A percentile compares a stretch with the other conserved stretches of the same genome.
These are phyloP conservation scores for Theonella swinhoei DNA, from an alignment of 37 sponge, comb jelly and placozoan genomes.

Conservation along the genomic window DNA sequence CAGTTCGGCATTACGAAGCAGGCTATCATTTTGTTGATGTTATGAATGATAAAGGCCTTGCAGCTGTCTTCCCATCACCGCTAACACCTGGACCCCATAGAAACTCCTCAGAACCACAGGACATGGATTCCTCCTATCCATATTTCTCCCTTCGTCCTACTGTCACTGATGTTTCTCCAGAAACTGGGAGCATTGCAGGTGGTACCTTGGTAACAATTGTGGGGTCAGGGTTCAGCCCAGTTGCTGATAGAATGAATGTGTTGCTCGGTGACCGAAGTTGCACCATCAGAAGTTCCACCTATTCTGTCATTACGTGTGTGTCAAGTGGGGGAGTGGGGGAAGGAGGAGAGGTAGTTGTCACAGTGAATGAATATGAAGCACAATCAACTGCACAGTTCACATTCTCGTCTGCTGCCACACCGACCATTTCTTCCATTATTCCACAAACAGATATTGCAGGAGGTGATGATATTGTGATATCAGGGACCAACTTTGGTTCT, in stretches of 20 bases:
- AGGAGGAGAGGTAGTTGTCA: conserved; percentile 5
- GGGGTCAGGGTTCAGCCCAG: conserved; percentile 63
- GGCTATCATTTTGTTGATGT: conserved; percentile 56
- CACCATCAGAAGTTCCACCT: conserved; percentile 18
- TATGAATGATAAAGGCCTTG: conserved; percentile 44
- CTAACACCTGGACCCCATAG: conserved; percentile 36
- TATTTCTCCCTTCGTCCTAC: conserved; percentile 26
- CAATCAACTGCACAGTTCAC: conserved; percentile 16
- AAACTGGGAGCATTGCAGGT: conserved; percentile 68
- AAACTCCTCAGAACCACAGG: conserved; percentile 15
- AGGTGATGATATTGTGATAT: conserved; percentile 43
- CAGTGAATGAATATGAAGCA: conserved; percentile 42
- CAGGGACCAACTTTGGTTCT: conserved; percentile 31
- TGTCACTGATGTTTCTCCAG: conserved; percentile 35
- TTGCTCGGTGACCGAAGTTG: conserved; percentile 44
- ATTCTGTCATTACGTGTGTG: conserved; percentile 42
- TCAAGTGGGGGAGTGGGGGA: conserved; percentile 9
- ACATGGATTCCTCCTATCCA: conserved; percentile 33
- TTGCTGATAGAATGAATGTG: conserved; percentile 34
- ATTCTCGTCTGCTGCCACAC: conserved; percentile 36
- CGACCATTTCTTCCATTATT: conserved; percentile 29
- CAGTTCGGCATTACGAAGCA: conserved; percentile 46
- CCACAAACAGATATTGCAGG: conserved; percentile 1
- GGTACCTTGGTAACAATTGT: conserved; percentile 56
- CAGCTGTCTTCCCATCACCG: conserved; percentile 36